Evolutionary conservation across 1,140 invertebrate species (phyloP), one percentile per base, ranked within the genome.

Genomic region (Drosophila paulistorum): DNA sequence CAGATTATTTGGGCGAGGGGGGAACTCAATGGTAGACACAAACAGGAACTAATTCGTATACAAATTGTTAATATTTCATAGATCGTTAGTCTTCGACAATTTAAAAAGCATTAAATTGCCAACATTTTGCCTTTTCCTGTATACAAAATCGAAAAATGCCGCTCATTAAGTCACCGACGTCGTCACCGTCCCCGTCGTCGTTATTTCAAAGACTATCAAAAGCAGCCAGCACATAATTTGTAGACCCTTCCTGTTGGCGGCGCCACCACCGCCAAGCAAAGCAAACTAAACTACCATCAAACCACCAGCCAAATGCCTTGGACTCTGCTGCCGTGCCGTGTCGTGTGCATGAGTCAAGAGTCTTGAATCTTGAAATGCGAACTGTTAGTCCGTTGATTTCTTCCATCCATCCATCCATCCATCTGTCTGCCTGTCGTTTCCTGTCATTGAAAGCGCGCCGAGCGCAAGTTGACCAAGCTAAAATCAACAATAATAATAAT

Each of bases 311-410:
- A 51, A 51, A 51, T 23, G 66, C 54, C 59, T 66, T 65, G 33
- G 55, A 39, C 37, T 39, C 72, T 14, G 62, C 41, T 39, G 33
- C 35, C 35, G 35, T 37, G 35, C 35, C 35, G 7, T 37, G 35
- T 37, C 10, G 45, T 23, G 30, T 35, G 55, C n/a, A 58, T 58
- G 55, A 59, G 57, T 59, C 57, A 59, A 59, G 57, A 59, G 66
- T 68, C 51, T 86, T 48, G 33, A 67, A 77, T 82, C 76, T 71
- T 55, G 69, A 83, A 89, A 89, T 83, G 80, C 83, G 73, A 83
- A 84, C 80, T 63, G 45, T 51, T 10, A 10, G 45, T 48, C 14
- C 7, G 45, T 37, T 9, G 7, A 11, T 37, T 11, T 37, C 1
- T 3, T 37, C 10, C 7, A n/a, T 45, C 14, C n/a, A 14, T 45